Conservation (phyloP, 2,797 vertebrate species). For the Phyllotis vaccarum region DNA sequence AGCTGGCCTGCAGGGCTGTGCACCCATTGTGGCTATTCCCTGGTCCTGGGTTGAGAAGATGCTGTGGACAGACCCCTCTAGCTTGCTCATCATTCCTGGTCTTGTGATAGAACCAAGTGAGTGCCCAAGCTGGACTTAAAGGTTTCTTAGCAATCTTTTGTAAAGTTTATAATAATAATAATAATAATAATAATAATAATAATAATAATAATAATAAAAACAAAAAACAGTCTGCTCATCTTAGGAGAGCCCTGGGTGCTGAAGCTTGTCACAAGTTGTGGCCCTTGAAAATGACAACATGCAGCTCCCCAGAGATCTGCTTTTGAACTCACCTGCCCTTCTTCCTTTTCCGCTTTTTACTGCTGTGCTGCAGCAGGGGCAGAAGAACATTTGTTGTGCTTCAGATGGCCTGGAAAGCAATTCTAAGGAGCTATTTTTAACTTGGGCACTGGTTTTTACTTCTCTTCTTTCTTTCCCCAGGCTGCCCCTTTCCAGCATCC, state of each 20-base stretch:
- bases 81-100: constrained; percentile 72
- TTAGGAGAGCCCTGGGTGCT: background rate
- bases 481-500: constrained; percentile 26
- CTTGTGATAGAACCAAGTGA: constrained; percentile 27
- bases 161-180: background rate
- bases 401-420: background rate
- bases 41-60: background rate
- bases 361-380: background rate
- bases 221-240: background rate
- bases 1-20: background rate
- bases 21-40: accelerated
- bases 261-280: background rate
- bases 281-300: background rate
- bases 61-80: background rate
- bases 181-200: background rate
- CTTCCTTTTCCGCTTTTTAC: background rate
- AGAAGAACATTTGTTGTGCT: background rate
- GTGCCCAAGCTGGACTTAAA: constrained; percentile 61
- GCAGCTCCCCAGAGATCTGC: background rate
- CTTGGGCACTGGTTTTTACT: background rate
- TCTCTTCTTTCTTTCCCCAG: background rate
- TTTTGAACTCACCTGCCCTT: background rate
- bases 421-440: constrained; percentile 45
- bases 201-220: too few relatives aligned
- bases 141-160: background rate